These are phyloP conservation scores for Knipowitschia caucasica DNA, from an alignment of 2,797 vertebrate species.

Conservation along the genomic window DNA sequence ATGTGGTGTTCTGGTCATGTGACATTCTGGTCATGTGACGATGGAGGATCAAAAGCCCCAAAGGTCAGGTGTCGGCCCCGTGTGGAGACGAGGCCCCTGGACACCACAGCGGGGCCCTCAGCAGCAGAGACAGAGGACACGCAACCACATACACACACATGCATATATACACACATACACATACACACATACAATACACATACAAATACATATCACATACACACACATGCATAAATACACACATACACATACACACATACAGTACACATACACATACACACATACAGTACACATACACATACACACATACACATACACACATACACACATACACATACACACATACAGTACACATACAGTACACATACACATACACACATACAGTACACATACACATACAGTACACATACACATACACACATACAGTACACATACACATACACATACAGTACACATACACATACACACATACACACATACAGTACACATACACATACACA, in stretches of 20 bases:
- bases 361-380: no score
- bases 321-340: no score
- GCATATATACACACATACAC: background rate
- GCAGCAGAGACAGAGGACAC: constrained; percentile 37
- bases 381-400: no score
- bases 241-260: no score
- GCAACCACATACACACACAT: constrained; percentile 8
- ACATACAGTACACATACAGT: no score
- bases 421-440: background rate
- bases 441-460: background rate
- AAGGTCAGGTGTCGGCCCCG: constrained; percentile 60
- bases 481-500: no score
- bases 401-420: no score
- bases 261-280: no score
- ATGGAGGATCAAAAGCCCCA: constrained; percentile 51
- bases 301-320: no score
- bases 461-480: background rate
- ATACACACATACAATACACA: background rate
- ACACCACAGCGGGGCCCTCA: constrained; percentile 32
- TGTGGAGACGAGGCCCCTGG: constrained; percentile 41
- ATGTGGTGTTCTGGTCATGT: constrained; percentile 13
- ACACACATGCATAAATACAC: no score
- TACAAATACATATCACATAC: constrained; percentile 2
- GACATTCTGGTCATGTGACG: constrained; percentile 10
- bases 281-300: no score